Base-by-base conservation (phyloP, 1,140 invertebrate species). In the Laupala kohalensis region DNA sequence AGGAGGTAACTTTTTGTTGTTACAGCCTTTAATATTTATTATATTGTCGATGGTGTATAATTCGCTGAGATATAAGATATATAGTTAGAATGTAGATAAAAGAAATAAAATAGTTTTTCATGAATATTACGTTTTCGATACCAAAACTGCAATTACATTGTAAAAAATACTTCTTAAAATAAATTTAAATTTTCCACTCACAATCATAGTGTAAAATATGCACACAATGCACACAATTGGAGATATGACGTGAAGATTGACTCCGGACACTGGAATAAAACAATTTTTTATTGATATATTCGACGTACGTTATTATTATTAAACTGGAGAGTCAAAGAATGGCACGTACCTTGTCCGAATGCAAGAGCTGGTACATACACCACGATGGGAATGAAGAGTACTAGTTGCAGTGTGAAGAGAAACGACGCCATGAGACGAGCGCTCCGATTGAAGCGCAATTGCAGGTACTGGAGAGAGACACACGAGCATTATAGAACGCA, bases 401-500 rank as follows among this genome's bases (percentile, higher is more conserved):
- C 5, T 9, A 71, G 12, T 13, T 63, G 26, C 23, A 73, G 9
- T 6, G 69, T 69, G 71, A 86, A 91, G 64, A 90, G 83, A 53
- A 86, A 83, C 0, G 89, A 90, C 0, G 85, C 88, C 13, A 90
- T 76, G 3, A 83, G 77, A 63, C 88, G 80, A 0, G 90, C 85
- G 0, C 83, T 79, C 72, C 83, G 83, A 67, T 86, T 80, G 77
- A 91, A 92, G 66, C 90, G 80, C 13, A 86, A 74, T 72, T 90
- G 87, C 63, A 94, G 80, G 79, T 93, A 94, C 85, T 87, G 77
- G 66, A 80, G 77, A n/a, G n/a, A n/a, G n/a, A n/a, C n/a, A n/a
- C n/a, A n/a, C n/a, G n/a, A n/a, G n/a, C n/a, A n/a, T n/a, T n/a
- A n/a, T n/a, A n/a, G n/a, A n/a, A n/a, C n/a, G n/a, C n/a, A n/a